These are phyloP conservation scores for Progne subis DNA, from an alignment of 2,113 vertebrate species.

Conservation along the genomic window DNA sequence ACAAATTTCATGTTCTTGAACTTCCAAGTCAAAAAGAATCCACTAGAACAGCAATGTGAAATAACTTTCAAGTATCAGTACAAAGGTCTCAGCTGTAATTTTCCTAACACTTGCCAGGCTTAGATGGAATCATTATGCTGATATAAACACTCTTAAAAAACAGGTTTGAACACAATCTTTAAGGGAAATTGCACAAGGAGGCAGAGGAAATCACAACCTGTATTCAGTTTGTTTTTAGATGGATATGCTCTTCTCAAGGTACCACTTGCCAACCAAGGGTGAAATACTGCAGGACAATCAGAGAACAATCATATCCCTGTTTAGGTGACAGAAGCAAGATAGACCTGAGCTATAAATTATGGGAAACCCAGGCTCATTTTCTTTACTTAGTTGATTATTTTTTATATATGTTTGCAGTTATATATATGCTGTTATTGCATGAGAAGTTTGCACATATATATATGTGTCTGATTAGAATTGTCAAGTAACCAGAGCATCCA, in stretches of 20 bases:
- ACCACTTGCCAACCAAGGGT: not conserved
- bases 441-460: too few relatives aligned
- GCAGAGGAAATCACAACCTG: not conserved
- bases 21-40: not conserved
- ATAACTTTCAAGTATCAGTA: not conserved
- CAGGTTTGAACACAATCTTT: not conserved
- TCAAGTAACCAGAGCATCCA: not conserved
- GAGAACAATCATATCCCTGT: not conserved
- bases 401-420: not conserved
- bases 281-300: not conserved
- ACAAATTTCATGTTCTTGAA: not conserved
- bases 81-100: not conserved
- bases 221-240: not conserved
- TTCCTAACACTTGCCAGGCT: not conserved
- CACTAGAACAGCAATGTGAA: not conserved
- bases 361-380: not conserved
- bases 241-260: not conserved
- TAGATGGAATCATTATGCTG: not conserved
- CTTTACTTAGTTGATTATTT: not conserved
- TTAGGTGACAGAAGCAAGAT: not conserved
- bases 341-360: not conserved
- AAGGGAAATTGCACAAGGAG: not conserved
- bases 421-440: too few relatives aligned
- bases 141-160: not conserved
- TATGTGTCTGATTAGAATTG: not conserved